Conservation (phyloP, 2,113 vertebrate species). For the Thunnus thynnus region DNA sequence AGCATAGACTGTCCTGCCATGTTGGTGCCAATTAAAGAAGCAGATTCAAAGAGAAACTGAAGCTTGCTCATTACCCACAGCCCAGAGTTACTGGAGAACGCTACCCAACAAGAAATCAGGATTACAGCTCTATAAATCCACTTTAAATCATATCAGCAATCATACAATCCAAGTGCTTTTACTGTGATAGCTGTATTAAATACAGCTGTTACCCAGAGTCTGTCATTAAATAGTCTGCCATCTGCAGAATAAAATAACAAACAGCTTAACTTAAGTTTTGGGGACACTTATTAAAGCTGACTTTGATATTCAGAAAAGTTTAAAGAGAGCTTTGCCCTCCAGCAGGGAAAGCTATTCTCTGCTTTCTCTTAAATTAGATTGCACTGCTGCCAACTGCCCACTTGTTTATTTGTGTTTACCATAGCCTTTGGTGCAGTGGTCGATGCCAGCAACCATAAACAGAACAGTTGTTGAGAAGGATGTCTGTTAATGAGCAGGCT, state of each 20-base stretch:
- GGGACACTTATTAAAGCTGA: constrained; percentile 47
- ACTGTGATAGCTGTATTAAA: neutral
- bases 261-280: constrained; percentile 21
- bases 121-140: too few species aligned
- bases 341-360: constrained; percentile 33
- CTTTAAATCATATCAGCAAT: neutral
- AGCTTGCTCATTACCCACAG: too few species aligned
- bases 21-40: too few species aligned
- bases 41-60: too few species aligned
- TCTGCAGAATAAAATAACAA: constrained; percentile 26
- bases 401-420: constrained; percentile 54
- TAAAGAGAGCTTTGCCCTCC: constrained; percentile 44
- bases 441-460: constrained; percentile 55
- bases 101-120: too few species aligned
- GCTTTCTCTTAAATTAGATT: constrained; percentile 59
- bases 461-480: constrained; percentile 34
- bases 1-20: too few species aligned
- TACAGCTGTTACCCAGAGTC: neutral
- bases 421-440: constrained; percentile 41
- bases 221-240: constrained; percentile 18
- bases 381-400: constrained; percentile 42
- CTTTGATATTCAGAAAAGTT: constrained; percentile 42
- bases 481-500: constrained; percentile 58
- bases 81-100: too few species aligned
- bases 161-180: neutral